Percentiles rank a stretch among this genome's conserved stretches.
Evolutionary conservation across 2,888 invertebrate genomes (phyloP).

Genomic region (Synergus itoensis): DNA sequence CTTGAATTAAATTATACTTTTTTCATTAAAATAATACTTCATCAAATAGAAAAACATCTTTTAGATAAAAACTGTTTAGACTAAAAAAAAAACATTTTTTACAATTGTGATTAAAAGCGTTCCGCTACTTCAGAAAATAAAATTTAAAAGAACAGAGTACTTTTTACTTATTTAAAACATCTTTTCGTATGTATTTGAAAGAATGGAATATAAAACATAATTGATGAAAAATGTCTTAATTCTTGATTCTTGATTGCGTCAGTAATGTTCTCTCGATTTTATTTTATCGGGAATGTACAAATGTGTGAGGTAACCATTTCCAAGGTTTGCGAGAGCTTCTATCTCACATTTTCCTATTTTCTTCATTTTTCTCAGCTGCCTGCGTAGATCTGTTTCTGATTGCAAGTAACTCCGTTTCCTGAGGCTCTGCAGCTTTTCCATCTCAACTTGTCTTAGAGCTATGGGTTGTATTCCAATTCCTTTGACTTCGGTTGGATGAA

Average conservation of each 20-base stretch:
- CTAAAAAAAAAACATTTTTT: too few relatives aligned
- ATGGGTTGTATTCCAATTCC: slow-evolving; percentile 76
- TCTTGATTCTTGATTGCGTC: not conserved
- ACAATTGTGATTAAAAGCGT: too few relatives aligned
- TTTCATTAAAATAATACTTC: too few relatives aligned
- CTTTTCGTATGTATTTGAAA: too few relatives aligned
- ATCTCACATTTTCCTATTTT: slow-evolving; percentile 87
- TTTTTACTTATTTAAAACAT: too few relatives aligned
- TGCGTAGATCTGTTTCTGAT: slow-evolving; percentile 76
- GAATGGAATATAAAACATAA: not conserved
- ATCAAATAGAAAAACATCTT: too few relatives aligned
- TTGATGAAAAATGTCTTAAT: not conserved
- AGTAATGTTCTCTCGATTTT: slow-evolving; percentile 42
- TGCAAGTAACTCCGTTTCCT: slow-evolving; percentile 81
- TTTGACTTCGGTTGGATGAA: slow-evolving; percentile 88
- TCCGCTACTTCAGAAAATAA: too few relatives aligned
- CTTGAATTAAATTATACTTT: not conserved
- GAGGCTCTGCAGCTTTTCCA: slow-evolving; percentile 81
- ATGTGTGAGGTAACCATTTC: slow-evolving; percentile 45
- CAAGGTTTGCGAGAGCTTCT: slow-evolving; percentile 79
- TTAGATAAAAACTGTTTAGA: too few relatives aligned
- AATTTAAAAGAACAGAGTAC: too few relatives aligned
- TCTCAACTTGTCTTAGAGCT: slow-evolving; percentile 82
- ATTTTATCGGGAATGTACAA: slow-evolving; percentile 55
- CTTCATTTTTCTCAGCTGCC: slow-evolving; percentile 81